A percentile compares a stretch with the other conserved stretches of the same genome.
phyloP scores from a whole-genome alignment of 2,113 vertebrate species.

The Oryzias melastigma region DNA sequence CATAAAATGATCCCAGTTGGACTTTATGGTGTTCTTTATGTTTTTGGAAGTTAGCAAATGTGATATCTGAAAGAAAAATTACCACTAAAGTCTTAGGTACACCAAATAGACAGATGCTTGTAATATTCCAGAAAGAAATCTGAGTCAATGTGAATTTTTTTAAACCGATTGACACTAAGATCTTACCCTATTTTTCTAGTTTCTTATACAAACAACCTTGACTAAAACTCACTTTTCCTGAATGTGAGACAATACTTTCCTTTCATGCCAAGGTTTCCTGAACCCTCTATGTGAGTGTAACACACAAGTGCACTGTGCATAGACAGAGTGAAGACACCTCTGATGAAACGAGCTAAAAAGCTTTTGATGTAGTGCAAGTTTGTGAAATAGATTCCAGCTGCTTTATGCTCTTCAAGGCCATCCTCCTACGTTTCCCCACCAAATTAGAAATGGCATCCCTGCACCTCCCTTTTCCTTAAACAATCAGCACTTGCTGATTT shows the following conservation, averaged over 20 bases:
- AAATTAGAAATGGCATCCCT: slow-evolving; percentile 75
- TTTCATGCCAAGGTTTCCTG: slow-evolving; percentile 71
- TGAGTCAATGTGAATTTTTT: too few relatives aligned
- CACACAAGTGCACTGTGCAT: slow-evolving; percentile 32
- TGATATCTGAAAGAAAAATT: too few relatives aligned
- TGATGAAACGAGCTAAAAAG: slow-evolving; percentile 67
- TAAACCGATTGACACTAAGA: background rate
- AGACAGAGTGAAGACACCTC: slow-evolving; percentile 63
- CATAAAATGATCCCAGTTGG: too few relatives aligned
- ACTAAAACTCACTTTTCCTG: slow-evolving; percentile 53
- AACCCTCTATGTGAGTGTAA: slow-evolving; percentile 53
- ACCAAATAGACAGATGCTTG: too few relatives aligned
- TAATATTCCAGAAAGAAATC: too few relatives aligned
- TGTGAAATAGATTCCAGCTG: slow-evolving; percentile 71
- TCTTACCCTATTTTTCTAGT: slow-evolving; percentile 63
- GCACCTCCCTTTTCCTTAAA: slow-evolving; percentile 66
- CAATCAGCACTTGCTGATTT: slow-evolving; percentile 63
- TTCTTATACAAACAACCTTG: slow-evolving; percentile 65
- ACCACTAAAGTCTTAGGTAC: too few relatives aligned
- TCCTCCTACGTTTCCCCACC: slow-evolving; percentile 53
- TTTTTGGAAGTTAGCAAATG: too few relatives aligned
- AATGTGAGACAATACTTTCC: slow-evolving; percentile 52
- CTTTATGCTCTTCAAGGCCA: slow-evolving; percentile 69
- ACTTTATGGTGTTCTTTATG: too few relatives aligned
- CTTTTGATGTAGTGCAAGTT: slow-evolving; percentile 72